These are phyloP conservation scores for Cynopterus sphinx DNA, from an alignment of 2,797 vertebrate species.

Conservation along the genomic window DNA sequence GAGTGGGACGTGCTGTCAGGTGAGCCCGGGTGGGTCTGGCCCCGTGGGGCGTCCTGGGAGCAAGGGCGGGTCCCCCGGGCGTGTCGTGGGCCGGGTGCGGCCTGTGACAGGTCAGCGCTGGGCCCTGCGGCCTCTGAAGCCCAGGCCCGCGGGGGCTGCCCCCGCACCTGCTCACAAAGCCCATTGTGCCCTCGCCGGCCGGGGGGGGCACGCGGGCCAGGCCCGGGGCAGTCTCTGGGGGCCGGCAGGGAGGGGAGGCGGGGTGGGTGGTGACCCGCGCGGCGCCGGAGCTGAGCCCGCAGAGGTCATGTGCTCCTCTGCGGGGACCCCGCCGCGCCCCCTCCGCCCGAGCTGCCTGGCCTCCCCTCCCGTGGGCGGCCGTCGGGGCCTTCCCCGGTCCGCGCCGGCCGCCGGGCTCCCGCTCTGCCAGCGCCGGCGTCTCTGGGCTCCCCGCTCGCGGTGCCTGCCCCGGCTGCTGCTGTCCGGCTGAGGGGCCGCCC, in stretches of 20 bases:
- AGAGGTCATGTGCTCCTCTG: not conserved
- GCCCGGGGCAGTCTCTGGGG: not conserved
- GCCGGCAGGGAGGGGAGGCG: not conserved
- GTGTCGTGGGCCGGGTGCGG: too few species aligned
- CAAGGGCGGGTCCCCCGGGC: not conserved
- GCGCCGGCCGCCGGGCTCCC: rapidly evolving
- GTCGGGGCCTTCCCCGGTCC: not conserved
- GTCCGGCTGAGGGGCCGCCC: rapidly evolving
- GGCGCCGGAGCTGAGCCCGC: not conserved
- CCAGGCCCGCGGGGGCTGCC: not conserved
- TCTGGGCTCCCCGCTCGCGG: rapidly evolving
- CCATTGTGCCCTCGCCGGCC: slow-evolving; percentile 66
- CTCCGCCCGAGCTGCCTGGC: not conserved
- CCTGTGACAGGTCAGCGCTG: not conserved
- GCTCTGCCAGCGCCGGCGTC: rapidly evolving
- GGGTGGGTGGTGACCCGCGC: not conserved
- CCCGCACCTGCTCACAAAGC: slow-evolving; percentile 37
- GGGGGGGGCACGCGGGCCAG: not conserved
- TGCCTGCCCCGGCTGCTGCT: rapidly evolving
- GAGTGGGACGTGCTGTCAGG: not conserved
- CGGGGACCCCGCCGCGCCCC: not conserved
- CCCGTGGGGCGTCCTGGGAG: not conserved
- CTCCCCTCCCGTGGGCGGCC: not conserved
- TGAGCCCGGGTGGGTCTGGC: not conserved
- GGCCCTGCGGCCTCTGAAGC: not conserved